Conservation (phyloP, 2,113 vertebrate species). For the Amblyornis subalaris region DNA sequence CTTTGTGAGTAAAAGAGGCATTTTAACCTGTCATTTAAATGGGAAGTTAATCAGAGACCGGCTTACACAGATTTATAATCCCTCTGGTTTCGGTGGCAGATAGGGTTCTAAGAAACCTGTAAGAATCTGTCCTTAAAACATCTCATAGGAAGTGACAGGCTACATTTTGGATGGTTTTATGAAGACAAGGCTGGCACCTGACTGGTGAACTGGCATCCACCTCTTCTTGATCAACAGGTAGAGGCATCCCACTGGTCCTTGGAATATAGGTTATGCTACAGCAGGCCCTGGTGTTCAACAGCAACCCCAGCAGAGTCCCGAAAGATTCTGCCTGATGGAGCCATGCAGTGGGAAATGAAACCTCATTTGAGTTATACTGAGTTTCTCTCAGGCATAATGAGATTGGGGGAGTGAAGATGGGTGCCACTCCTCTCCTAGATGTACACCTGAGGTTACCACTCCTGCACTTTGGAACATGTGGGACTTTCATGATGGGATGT, state of each 20-base stretch:
- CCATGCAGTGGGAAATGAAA: not conserved
- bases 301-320: not conserved
- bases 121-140: not conserved
- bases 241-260: not conserved
- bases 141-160: not conserved
- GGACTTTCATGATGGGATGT: not conserved
- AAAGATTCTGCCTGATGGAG: not conserved
- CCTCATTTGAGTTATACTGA: accelerated
- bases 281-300: not conserved
- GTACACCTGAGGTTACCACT: not conserved
- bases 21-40: not conserved
- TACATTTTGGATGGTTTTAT: not conserved
- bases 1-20: not conserved
- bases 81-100: not conserved
- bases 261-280: accelerated
- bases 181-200: not conserved
- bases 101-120: not conserved
- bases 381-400: not conserved
- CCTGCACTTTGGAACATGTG: not conserved
- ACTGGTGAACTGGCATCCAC: not conserved
- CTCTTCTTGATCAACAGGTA: not conserved
- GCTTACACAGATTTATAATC: not conserved
- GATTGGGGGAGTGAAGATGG: not conserved
- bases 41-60: not conserved
- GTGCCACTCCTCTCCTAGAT: not conserved